Percentiles rank a stretch among this genome's conserved stretches.
Conservation (phyloP, 2,113 vertebrate species). For the Microtus pennsylvanicus region DNA sequence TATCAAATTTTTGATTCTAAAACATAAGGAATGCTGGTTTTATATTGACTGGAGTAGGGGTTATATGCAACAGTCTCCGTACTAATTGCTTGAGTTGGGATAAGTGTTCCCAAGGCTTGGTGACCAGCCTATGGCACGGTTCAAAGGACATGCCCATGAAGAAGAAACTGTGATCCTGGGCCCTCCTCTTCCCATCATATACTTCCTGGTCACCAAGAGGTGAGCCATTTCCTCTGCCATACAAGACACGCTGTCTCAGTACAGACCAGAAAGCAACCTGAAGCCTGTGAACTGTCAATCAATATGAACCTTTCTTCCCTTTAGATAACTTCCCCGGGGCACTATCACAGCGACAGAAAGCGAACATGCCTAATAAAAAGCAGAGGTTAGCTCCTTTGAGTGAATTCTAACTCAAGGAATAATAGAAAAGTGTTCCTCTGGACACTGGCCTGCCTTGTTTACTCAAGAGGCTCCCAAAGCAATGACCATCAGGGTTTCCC, state of each 20-base stretch:
- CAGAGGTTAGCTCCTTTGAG: rapidly evolving
- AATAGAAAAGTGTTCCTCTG: rapidly evolving
- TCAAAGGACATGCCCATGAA: background rate
- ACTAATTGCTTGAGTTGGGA: background rate
- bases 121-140: background rate
- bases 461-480: too few species aligned
- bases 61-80: rapidly evolving
- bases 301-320: background rate
- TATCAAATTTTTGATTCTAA: background rate
- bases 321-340: background rate
- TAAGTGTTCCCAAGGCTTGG: background rate
- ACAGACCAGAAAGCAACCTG: background rate
- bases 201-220: background rate
- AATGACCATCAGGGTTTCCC: background rate
- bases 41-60: rapidly evolving
- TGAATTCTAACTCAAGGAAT: background rate
- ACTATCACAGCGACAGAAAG: background rate
- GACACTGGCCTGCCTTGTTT: background rate
- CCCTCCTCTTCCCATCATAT: background rate
- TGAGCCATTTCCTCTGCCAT: background rate
- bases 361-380: background rate
- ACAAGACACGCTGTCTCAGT: rapidly evolving
- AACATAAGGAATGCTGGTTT: background rate
- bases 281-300: background rate
- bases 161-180: too few species aligned